These are phyloP conservation scores for Eurystomus gularis DNA, from an alignment of 2,113 vertebrate species.

Conservation along the genomic window DNA sequence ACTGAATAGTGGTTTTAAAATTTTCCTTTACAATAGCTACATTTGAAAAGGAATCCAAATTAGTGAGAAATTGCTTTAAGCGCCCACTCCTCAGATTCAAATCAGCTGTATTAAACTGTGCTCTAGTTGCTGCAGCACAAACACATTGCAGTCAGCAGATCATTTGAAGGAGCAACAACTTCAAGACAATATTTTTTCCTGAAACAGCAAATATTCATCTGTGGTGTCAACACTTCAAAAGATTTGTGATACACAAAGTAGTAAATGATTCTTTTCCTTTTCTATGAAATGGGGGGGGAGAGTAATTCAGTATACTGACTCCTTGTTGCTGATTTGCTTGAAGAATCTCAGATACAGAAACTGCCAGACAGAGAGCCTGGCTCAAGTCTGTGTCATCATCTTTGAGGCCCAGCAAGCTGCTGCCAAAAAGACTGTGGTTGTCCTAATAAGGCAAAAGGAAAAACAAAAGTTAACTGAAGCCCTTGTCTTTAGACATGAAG, in stretches of 20 bases:
- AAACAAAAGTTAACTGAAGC: background rate
- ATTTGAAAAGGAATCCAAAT: background rate
- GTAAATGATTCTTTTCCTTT: background rate
- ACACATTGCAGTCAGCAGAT: background rate
- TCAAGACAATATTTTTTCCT: background rate
- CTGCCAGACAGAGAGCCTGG: slow-evolving; percentile 92
- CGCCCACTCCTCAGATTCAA: background rate
- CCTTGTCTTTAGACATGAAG: background rate
- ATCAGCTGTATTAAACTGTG: background rate
- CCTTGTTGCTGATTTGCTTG: slow-evolving; percentile 96
- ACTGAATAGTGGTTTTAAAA: background rate
- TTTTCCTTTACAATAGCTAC: background rate
- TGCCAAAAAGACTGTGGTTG: slow-evolving; percentile 96
- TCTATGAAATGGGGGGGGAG: background rate
- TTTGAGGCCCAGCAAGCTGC: slow-evolving; percentile 92
- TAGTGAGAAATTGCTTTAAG: background rate
- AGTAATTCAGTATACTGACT: slow-evolving; percentile 72
- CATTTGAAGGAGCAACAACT: background rate
- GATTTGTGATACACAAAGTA: background rate
- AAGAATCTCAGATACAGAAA: slow-evolving; percentile 96
- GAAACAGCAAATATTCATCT: background rate
- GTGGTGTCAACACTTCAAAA: background rate
- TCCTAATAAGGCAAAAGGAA: slow-evolving; percentile 74
- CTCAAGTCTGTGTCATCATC: slow-evolving; percentile 95
- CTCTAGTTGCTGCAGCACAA: background rate